Conservation (phyloP, 2,888 invertebrate species). For the Pristionchus fissidentatus region DNA sequence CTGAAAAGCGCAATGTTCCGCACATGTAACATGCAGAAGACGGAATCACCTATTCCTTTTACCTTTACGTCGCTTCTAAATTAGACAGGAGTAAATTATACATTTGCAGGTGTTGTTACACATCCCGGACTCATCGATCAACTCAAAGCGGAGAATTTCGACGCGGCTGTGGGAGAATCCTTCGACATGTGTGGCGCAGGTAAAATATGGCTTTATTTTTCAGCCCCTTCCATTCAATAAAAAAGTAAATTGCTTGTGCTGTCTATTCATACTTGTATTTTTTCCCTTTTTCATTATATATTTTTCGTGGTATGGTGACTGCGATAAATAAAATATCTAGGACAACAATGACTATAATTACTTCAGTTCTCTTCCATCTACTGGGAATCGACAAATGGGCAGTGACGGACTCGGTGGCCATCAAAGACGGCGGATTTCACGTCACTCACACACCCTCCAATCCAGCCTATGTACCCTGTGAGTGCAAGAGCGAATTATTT, state of each 20-base stretch:
- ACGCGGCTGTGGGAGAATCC: background rate
- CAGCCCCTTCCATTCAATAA: no score
- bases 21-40: no score
- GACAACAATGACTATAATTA: no score
- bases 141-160: background rate
- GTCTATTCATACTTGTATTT: background rate
- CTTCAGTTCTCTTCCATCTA: constrained; percentile 25
- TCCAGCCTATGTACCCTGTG: constrained; percentile 57
- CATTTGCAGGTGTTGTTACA: background rate
- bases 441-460: constrained; percentile 57
- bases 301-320: background rate
- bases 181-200: background rate
- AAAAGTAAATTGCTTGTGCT: no score
- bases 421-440: constrained; percentile 54
- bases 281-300: background rate
- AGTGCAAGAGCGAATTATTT: no score
- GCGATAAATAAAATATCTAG: background rate
- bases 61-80: no score
- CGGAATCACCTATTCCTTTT: no score
- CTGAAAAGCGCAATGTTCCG: no score
- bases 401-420: constrained; percentile 19
- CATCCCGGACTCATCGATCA: background rate
- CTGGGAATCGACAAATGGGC: constrained; percentile 41
- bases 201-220: no score
- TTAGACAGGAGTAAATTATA: no score